Evolutionary conservation across 2,113 vertebrate species (phyloP), one percentile per base, ranked within the genome.

Genomic region (Psittacula cyanocephala): DNA sequence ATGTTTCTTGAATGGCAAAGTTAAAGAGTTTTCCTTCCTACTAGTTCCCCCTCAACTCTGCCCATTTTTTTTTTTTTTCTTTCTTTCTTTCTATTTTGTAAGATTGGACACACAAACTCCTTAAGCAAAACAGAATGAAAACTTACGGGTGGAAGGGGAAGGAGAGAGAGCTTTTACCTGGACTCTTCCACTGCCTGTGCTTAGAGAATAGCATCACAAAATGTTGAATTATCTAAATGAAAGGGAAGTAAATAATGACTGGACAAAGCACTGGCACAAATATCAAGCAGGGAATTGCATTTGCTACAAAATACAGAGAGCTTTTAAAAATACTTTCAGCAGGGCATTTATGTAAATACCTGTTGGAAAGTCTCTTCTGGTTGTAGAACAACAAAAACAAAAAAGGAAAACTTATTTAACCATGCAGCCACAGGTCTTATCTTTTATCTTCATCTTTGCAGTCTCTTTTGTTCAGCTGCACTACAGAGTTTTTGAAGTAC

Each of bases 51-150:
- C 14, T 47, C 20, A 83, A 17, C 5, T 2, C 24, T 86, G 2
- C 13, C 20, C 2, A 0, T n/a, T 10, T 4, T 37, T 16, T 1
- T 2, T 47, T 4, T 44, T 18, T 16, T 15, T 43, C 47, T 50
- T 62, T 35, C 3, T 28, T 81, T 11, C 7, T 22, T 70, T 63
- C 39, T 29, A 5, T 60, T 59, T 82, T 29, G 6, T 64, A 33
- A 49, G n/a, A 53, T 16, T 84, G 29, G 10, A 72, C 33, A 28
- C 9, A 69, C 31, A 84, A 84, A 43, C 7, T 37, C 8, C n/a
- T 69, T 50, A 69, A 57, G 29, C 18, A 86, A 86, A 88, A 81
- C 4, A 69, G 24, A 72, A 46, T 59, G 33, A 83, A 72, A 81
- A 27, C 7, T 77, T 35, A 13, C 46, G 17, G 81, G 55, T 17